Percentiles rank a stretch among this genome's conserved stretches.
Conservation (phyloP, 1,140 invertebrate genomes). For the Drosophila sp. region DNA sequence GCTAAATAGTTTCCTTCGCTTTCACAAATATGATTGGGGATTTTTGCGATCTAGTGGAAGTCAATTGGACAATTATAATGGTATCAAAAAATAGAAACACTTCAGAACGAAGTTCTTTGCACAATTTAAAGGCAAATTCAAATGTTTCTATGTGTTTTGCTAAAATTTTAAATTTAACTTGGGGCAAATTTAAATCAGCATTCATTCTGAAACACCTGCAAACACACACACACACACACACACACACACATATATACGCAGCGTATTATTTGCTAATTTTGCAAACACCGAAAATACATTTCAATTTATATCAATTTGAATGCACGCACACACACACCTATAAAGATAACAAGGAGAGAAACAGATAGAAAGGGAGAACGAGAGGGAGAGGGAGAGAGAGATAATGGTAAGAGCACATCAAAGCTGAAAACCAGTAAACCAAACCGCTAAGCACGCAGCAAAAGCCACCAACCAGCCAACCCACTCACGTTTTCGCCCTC, state of each 20-base stretch:
- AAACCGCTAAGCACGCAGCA: constrained; percentile 66
- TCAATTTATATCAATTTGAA: constrained; percentile 72
- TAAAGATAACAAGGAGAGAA: constrained; percentile 3
- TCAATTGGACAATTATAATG: too few relatives aligned
- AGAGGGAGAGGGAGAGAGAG: constrained; percentile 5
- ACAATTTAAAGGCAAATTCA: too few relatives aligned
- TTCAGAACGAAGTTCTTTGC: too few relatives aligned
- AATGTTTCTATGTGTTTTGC: too few relatives aligned
- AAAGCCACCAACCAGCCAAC: constrained; percentile 7
- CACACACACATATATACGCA: not conserved
- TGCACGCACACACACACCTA: constrained; percentile 12
- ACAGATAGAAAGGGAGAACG: not conserved
- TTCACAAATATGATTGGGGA: too few relatives aligned
- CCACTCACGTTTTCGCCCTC: not conserved
- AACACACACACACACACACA: not conserved
- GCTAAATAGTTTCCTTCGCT: constrained; percentile 3
- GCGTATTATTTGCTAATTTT: constrained; percentile 47
- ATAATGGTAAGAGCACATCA: constrained; percentile 56
- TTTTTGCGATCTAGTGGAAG: too few relatives aligned
- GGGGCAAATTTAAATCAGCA: not conserved
- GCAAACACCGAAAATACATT: constrained; percentile 70
- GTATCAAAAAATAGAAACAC: too few relatives aligned
- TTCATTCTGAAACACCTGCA: constrained; percentile 2
- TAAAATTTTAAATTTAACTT: too few relatives aligned
- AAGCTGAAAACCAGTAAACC: constrained; percentile 42